Evolutionary conservation across 2,888 invertebrate genomes (phyloP), one percentile per base, ranked within the genome.

Genomic region (Brenthis daphne): DNA sequence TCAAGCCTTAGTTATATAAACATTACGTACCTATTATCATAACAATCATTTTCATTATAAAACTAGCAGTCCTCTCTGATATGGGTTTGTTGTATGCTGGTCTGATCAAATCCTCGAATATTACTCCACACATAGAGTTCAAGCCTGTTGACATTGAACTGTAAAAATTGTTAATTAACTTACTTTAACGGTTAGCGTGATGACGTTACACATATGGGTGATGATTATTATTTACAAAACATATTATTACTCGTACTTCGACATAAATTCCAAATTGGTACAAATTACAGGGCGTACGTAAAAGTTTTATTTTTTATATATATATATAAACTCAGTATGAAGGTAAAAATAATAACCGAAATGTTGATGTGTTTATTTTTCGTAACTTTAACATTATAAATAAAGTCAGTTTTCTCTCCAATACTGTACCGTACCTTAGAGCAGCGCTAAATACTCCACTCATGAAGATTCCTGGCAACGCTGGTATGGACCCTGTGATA

Each of bases 361-460:
- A 43, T 43, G 11, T 43, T 43, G 1, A 43, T 37, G 8, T 37
- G 8, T 37, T 37, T 37, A 37, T 37, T 37, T 6, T 8, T 37
- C 37, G 6, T 8, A 11, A 8, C 11, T 43, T 43, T 43, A 11
- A 43, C 11, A 8, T 37, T 37, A 37, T 20, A 37, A 37, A 6
- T 37, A 1, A 6, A 37, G 6, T 37, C 37, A 6, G 37, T 20
- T 6, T 37, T 37, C 33, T 33, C 33, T 2, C 8, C 37, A 57
- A 47, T 14, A 29, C 14, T 12, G 0, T 14, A 47, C 51, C 66
- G 76, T 90, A 96, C 96, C 97, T 97, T 71, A 98, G 90, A 29
- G 97, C 96, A 12, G 97, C 98, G 85, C 97, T 97, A 82, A 97
- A 98, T 0, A 98, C 95, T 16, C 97, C 97, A 64, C 97, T 96